Percentiles rank a stretch among this genome's conserved stretches.
phyloP scores from a whole-genome alignment of 2,888 invertebrate genomes.

The Nomada flava region DNA sequence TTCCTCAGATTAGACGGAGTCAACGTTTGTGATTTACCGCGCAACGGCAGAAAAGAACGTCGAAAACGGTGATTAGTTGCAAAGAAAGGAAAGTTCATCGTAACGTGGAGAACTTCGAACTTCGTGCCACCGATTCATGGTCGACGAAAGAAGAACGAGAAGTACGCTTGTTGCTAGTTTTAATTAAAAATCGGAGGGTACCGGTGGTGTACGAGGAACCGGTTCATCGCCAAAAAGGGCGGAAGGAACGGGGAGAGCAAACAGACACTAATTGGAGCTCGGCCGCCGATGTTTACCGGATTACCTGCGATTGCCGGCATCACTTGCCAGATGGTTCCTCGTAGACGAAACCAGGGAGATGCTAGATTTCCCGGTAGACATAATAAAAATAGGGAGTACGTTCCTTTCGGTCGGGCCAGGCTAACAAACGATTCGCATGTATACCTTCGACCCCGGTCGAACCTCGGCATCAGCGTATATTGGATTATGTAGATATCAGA shows the following conservation, averaged over 20 bases:
- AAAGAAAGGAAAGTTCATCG: neutral
- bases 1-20: neutral
- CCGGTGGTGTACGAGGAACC: constrained; percentile 46
- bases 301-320: constrained; percentile 62
- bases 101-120: neutral
- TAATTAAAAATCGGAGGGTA: constrained; percentile 62
- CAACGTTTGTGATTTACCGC: neutral
- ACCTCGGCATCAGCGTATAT: constrained; percentile 73
- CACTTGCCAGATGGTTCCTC: constrained; percentile 73
- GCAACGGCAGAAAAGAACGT: neutral
- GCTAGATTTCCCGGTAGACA: constrained; percentile 82
- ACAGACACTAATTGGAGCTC: constrained; percentile 77
- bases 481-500: constrained; percentile 80
- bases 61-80: neutral
- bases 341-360: constrained; percentile 57
- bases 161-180: constrained; percentile 59
- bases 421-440: constrained; percentile 77
- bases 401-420: constrained; percentile 44
- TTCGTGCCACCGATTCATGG: neutral
- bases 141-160: constrained; percentile 22
- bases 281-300: constrained; percentile 74
- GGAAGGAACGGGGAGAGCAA: constrained; percentile 70
- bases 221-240: constrained; percentile 43
- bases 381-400: constrained; percentile 75
- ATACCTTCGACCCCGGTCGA: constrained; percentile 71